Evolutionary conservation across 2,888 invertebrate species (phyloP), one percentile per base, ranked within the genome.

Genomic region (Acheta domesticus): DNA sequence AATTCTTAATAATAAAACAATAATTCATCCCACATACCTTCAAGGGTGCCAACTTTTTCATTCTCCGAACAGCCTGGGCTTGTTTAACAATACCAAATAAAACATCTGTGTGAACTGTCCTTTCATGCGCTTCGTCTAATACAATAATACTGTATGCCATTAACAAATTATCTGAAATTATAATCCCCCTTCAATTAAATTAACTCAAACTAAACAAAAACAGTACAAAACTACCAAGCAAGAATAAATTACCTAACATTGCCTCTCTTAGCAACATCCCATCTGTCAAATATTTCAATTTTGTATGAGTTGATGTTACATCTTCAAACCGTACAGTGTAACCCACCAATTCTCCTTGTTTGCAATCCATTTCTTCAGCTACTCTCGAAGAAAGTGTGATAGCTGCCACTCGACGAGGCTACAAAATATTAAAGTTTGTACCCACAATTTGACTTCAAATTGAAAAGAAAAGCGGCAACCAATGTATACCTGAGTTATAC

Each of bases 51-150:
- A 90, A 83, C 81, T 90, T 91, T 83, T 90, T 89, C 74, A 89
- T 88, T 85, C 87, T 89, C 80, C 97, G 89, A 82, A 92, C 89
- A 84, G 90, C 91, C 85, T 97, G 97, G 0, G 97, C 96, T 83
- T 92, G 89, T 86, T 96, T 96, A 0, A 97, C 94, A 84, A 98
- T 94, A 0, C 97, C 97, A 88, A 98, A 95, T 1, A 98, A 88
- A 0, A 98, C 92, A 88, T 98, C 98, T 4, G 97, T 98, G 84
- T 95, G 95, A 0, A 98, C 92, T 2, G 98, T 97, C 75, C 98
- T 90, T 86, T 98, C 98, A 86, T 98, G 98, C 50, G 96, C 98
- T 87, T 98, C 98, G 86, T 98, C 98, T 83, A 98, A 87, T 84
- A 98, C 93, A 23, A 98, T 90, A 19, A 95, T 89, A 48, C 93